Percentiles rank a stretch among this genome's conserved stretches.
phyloP scores from a whole-genome alignment of 2,113 vertebrate genomes.

The Poeciliopsis occidentalis region DNA sequence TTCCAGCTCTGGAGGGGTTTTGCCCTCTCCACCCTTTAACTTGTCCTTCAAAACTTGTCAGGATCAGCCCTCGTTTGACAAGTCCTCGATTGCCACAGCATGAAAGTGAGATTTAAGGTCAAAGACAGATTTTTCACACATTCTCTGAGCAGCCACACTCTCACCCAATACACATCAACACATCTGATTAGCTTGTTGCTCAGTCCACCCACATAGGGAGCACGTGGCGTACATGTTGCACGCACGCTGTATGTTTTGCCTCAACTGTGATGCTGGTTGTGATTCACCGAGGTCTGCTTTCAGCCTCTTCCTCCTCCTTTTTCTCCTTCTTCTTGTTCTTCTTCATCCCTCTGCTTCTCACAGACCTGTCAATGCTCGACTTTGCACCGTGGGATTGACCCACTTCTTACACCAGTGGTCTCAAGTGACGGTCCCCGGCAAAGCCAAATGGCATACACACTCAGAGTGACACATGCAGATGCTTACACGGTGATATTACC shows the following conservation, averaged over 20 bases:
- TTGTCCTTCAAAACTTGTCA: slow-evolving; percentile 42
- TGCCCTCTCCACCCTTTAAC: slow-evolving; percentile 5
- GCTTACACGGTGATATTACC: slow-evolving; percentile 21
- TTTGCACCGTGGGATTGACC: slow-evolving; percentile 58
- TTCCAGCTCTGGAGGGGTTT: neutral
- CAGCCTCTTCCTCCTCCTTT: slow-evolving; percentile 30
- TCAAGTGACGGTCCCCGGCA: slow-evolving; percentile 31
- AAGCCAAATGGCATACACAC: slow-evolving; percentile 2
- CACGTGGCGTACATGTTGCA: slow-evolving; percentile 8
- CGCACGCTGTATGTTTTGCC: slow-evolving; percentile 29
- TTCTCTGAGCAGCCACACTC: slow-evolving; percentile 42
- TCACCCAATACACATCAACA: slow-evolving; percentile 59
- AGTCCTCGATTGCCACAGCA: slow-evolving; percentile 29
- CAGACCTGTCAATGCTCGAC: slow-evolving; percentile 48
- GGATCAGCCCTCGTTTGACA: slow-evolving; percentile 41
- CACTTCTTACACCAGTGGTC: slow-evolving; percentile 62
- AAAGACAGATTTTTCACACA: slow-evolving; percentile 50
- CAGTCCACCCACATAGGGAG: slow-evolving; percentile 65
- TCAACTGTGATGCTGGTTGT: slow-evolving; percentile 28
- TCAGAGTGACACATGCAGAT: neutral
- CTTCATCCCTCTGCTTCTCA: slow-evolving; percentile 11
- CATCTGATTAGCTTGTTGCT: slow-evolving; percentile 68
- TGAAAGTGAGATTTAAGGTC: slow-evolving; percentile 58
- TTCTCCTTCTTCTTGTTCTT: slow-evolving; percentile 21
- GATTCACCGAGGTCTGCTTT: slow-evolving; percentile 37